Conservation (phyloP, 2,113 vertebrate species). For the Microcebus ravelobensis region DNA sequence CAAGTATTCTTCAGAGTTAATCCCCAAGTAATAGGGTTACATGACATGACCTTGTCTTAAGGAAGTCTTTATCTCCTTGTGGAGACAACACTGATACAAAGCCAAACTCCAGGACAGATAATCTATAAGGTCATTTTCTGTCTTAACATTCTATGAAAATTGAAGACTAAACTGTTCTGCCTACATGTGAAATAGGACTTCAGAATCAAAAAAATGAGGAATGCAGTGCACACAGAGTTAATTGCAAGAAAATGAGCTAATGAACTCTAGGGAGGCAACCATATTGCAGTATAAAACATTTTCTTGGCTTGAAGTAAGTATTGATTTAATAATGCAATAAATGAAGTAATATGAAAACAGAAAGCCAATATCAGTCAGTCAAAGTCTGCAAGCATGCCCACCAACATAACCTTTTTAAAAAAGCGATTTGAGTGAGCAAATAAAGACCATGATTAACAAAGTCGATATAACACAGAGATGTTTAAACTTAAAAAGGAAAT, state of each 20-base stretch:
- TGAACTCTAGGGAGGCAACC: slow-evolving; percentile 66
- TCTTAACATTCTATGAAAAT: background rate
- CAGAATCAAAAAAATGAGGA: background rate
- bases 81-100: background rate
- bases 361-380: slow-evolving; percentile 52
- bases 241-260: slow-evolving; percentile 71
- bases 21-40: background rate
- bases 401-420: background rate
- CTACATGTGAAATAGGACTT: background rate
- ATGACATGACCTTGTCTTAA: background rate
- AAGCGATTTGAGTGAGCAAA: background rate
- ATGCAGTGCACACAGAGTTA: background rate
- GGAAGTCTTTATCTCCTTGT: background rate
- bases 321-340: slow-evolving; percentile 76
- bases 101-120: background rate
- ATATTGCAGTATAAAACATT: slow-evolving; percentile 67
- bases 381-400: slow-evolving; percentile 30
- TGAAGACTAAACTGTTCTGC: background rate
- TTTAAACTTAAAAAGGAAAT: background rate
- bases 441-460: background rate
- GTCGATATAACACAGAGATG: background rate
- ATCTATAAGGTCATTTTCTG: background rate
- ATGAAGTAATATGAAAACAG: slow-evolving; percentile 71
- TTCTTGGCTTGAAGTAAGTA: slow-evolving; percentile 64
- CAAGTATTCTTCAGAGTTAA: background rate